These are phyloP conservation scores for Drosophila nr. medialis DNA, from an alignment of 2,888 invertebrate species.

Conservation along the genomic window DNA sequence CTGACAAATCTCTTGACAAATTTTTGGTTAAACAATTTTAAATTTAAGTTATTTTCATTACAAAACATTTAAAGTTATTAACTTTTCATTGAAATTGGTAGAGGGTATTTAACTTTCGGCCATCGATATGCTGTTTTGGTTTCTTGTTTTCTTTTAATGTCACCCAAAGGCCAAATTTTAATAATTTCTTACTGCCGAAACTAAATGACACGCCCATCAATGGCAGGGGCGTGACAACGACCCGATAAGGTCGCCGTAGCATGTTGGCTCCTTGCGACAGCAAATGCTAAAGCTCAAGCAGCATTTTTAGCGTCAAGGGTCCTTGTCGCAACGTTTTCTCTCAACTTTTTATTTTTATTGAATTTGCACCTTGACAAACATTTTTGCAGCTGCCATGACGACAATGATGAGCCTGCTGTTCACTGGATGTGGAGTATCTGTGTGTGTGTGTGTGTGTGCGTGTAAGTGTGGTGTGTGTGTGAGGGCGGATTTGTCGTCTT, in stretches of 20 bases:
- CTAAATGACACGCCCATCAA: constrained; percentile 61
- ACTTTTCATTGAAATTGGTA: background rate
- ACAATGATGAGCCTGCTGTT: constrained; percentile 42
- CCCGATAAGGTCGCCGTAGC: constrained; percentile 72
- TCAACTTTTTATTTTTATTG: constrained; percentile 75
- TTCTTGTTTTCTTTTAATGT: constrained; percentile 57
- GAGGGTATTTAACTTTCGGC: constrained; percentile 5
- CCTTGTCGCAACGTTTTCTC: constrained; percentile 22
- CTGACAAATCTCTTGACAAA: background rate
- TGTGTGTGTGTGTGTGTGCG: background rate
- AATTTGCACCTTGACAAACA: constrained; percentile 77
- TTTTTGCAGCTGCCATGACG: constrained; percentile 61
- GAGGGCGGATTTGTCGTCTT: constrained; percentile 19
- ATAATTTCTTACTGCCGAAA: constrained; percentile 61
- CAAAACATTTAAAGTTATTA: background rate
- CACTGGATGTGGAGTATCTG: constrained; percentile 1
- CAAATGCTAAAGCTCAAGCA: constrained; percentile 47
- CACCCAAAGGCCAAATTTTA: constrained; percentile 72
- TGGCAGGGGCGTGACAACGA: constrained; percentile 71
- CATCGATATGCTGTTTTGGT: background rate
- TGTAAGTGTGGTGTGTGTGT: background rate
- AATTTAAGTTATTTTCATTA: background rate
- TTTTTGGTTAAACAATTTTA: background rate
- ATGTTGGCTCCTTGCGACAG: constrained; percentile 47
- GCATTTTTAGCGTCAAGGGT: constrained; percentile 7